Base-by-base conservation (phyloP, 2,888 invertebrate species). In the Shargacucullia verbasci region DNA sequence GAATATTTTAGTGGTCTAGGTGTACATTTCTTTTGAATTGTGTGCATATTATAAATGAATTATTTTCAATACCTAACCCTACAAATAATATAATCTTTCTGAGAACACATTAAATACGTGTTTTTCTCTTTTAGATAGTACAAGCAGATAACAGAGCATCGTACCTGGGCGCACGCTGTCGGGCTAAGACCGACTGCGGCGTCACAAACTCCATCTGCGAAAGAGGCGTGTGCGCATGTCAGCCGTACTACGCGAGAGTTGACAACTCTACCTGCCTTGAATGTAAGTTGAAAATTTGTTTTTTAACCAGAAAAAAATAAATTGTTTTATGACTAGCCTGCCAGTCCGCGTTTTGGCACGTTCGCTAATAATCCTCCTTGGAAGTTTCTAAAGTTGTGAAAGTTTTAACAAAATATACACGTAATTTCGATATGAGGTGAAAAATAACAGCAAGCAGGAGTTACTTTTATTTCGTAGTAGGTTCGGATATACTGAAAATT, bases 261-360 rank as follows among this genome's bases (percentile, higher is more conserved):
- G 97, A 98, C 90, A 95, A 95, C 78, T 96, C 97, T 59, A 95
- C 95, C 65, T 98, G 98, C 91, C 94, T 98, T 78, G 97, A 97
- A 95, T 97, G 98, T 98, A 94, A 96, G 96, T 95, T 83, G 43
- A 33, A 62, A 56, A 53, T 71, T 60, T 54, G 47, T 40, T 73
- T 59, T 45, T 49, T 56, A 10, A 39, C 7, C 9, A 13, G 8
- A 29, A 9, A 20, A 20, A 20, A 2, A 12, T 12, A 35, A 41
- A 12, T n/a, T 39, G n/a, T 20, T 39, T 39, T 39, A 39, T 13
- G 13, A 15, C 39, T 39, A 39, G 12, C 31, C 38, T 15, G 13
- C 14, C 43, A 34, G n/a, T n/a, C n/a, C n/a, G 45, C 20, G 15
- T 3, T 29, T 31, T 47, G 12, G 15, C 31, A 44, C n/a, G 13